Base-by-base conservation (phyloP, 2,888 invertebrate genomes). In the Meliscaeva auricollis region DNA sequence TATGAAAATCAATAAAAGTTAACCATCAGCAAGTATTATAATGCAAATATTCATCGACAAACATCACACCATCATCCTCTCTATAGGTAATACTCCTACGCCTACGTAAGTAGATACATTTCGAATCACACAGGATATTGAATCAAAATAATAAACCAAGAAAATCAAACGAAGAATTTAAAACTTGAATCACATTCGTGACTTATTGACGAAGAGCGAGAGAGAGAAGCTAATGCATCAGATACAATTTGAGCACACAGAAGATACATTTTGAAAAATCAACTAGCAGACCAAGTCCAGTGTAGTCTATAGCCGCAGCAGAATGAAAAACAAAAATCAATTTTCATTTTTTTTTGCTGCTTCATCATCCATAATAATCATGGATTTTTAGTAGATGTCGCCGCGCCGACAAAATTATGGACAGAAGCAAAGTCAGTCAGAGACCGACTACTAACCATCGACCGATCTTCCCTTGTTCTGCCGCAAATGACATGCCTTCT, bases 311-410 rank as follows among this genome's bases (percentile, higher is more conserved):
- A n/a, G 22, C 11, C n/a, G n/a, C 44, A 20, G n/a, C 20, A 76
- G 46, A 46, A 17, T 30, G 30, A 64, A 30, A 8, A 26, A 26
- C 30, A 38, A 60, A 60, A 73, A 60, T 78, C 38, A 30, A 68
- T 75, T 70, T 69, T 64, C 38, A 54, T 83, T 81, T 60, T 32
- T 60, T 48, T 68, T 50, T 73, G 17, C 8, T 58, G 26, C 26
- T 66, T 41, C 20, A 15, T 60, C 50, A 50, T 64, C 26, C 35
- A 38, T 38, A 38, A 41, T 46, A 38, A 75, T 35, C 38, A 48
- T 66, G 41, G 41, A 38, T 58, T 79, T 79, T 80, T 56, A 60
- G 68, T 70, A 62, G 76, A 76, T 73, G 81, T 85, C 76, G 80
- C 73, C 85, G 69, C 76, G 80, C 73, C 85, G 69, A 77, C 81